Evolutionary conservation across 2,888 invertebrate species (phyloP), one percentile per base, ranked within the genome.

Genomic region (Nasonia oneida): DNA sequence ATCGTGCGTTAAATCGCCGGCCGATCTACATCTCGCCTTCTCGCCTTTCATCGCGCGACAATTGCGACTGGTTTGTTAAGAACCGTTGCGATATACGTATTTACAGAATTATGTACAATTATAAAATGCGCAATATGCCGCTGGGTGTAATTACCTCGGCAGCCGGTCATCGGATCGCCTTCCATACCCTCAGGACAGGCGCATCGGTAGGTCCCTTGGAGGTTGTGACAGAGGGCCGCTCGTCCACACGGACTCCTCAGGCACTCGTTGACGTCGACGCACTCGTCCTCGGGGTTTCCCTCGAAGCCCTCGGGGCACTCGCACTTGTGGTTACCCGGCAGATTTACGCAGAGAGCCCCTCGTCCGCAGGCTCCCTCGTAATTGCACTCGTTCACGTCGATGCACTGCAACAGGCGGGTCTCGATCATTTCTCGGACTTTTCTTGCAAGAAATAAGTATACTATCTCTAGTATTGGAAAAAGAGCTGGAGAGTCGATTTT

Each of bases 361-460:
- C 95, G 95, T 79, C 97, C 98, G 93, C 98, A 98, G 80, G 96
- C 95, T 88, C 94, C 94, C 75, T 95, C 95, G 90, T 95, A 95
- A 89, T 95, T 94, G 93, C 98, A 98, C 94, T 98, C 98, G 94
- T 98, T 96, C 88, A 97, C 94, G 93, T 98, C 98, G 90, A 95
- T 95, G 93, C 98, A 98, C 96, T 96, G 90, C 37, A 79, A 53
- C 1, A 61, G n/a, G 3, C 47, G 15, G 14, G 23, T 23, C 23
- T 3, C 18, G 3, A 5, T n/a, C 33, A 73, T 10, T 57, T 57
- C 57, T 57, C n/a, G 57, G n/a, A n/a, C 18, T 8, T 61, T 53
- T n/a, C 29, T 29, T 1, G 29, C 29, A 29, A 29, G 29, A 29
- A 29, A 29, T 29, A 29, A 29, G 23, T 23, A 23, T 23, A 23